These are phyloP conservation scores for Euzetes globulus DNA, from an alignment of 2,888 invertebrate species.

Conservation along the genomic window DNA sequence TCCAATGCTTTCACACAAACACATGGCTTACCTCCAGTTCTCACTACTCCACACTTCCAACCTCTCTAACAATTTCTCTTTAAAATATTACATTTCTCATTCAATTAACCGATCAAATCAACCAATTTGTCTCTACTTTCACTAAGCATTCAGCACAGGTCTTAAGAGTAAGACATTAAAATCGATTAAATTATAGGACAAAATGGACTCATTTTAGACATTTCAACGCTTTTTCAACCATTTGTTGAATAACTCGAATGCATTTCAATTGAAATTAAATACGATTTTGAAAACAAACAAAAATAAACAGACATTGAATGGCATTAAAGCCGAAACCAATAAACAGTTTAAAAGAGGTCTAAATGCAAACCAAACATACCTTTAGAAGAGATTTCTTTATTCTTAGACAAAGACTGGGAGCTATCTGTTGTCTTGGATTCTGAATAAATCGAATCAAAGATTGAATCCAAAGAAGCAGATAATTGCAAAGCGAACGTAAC, in stretches of 20 bases:
- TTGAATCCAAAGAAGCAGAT: neutral
- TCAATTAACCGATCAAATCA: neutral
- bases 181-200: too few species aligned
- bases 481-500: neutral
- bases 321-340: neutral
- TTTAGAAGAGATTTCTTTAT: conserved; percentile 2
- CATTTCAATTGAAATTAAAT: too few species aligned
- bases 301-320: neutral
- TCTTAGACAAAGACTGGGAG: neutral
- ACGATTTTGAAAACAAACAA: neutral
- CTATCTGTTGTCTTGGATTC: conserved; percentile 6
- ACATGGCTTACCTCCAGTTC: neutral
- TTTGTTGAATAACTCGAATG: too few species aligned
- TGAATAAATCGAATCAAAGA: neutral
- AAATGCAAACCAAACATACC: neutral
- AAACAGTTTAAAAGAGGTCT: neutral
- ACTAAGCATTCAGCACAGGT: too few species aligned
- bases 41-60: neutral
- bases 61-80: neutral
- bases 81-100: neutral
- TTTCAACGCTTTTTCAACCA: too few species aligned
- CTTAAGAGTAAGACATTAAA: too few species aligned
- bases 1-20: conserved; percentile 8
- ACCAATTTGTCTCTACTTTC: neutral
- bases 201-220: too few species aligned